Base-by-base conservation (phyloP, 2,888 invertebrate species). In the Alcis repandata region DNA sequence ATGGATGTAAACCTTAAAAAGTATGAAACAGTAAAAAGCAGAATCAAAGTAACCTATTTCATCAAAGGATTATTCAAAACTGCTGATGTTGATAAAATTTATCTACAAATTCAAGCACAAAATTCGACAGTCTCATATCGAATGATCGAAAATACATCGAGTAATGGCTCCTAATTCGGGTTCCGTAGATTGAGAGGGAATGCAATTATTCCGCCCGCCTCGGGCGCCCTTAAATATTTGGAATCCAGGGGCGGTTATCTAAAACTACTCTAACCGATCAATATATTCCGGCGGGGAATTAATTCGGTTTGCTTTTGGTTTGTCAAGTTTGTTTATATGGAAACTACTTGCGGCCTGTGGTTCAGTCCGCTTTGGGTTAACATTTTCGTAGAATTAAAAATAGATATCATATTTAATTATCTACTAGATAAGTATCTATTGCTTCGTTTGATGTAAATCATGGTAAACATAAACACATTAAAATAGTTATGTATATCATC, bases 201-300 rank as follows among this genome's bases (percentile, higher is more conserved):
- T 83, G 82, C 79, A 82, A 82, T 82, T 83, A 82, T 72, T 72
- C 67, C 43, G 17, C 62, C 59, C 54, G 75, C 74, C 68, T 58
- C 66, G 63, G 73, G 79, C 75, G 64, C 67, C 67, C 72, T 79
- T 75, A 78, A 83, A 83, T 82, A 79, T 80, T 83, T 77, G 74
- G 70, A 72, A 80, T 63, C 59, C 77, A 75, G 69, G 70, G 59
- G 65, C 60, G 75, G 76, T 80, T 80, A 76, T 78, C 78, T 76
- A 72, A 74, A 73, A 76, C 70, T 63, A 76, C 70, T 63, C 51
- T 58, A 59, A 53, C 58, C 53, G 61, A 71, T 69, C 71, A 60
- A 69, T 71, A 65, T 67, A 51, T 66, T 65, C 63, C 40, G 61
- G 52, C 11, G 52, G 46, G 63, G 45, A 33, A 58, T 33, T 58